phyloP scores from a whole-genome alignment of 2,113 vertebrate genomes.

The Probosciger aterrimus region DNA sequence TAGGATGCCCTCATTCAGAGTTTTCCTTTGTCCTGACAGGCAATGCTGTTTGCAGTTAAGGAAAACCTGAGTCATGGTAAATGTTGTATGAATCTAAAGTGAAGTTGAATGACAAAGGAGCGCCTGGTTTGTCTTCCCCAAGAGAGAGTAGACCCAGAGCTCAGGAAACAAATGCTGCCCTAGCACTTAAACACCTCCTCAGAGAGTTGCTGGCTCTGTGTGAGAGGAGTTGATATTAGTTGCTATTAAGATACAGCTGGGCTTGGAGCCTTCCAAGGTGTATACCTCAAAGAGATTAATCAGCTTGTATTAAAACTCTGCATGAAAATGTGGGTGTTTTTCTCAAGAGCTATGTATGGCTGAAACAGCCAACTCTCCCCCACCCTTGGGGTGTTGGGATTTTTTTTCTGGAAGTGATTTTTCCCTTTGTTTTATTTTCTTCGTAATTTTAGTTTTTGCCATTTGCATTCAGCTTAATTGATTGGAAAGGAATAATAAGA shows the following conservation, averaged over 20 bases:
- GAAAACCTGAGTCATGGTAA: neutral
- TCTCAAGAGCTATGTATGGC: neutral
- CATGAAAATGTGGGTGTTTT: slow-evolving; percentile 13
- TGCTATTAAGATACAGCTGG: slow-evolving; percentile 18
- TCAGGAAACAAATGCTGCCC: neutral
- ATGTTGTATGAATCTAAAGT: neutral
- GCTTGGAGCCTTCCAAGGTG: neutral
- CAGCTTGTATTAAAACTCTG: neutral
- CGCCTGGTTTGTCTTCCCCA: neutral
- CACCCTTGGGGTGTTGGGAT: neutral
- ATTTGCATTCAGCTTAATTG: slow-evolving; percentile 11
- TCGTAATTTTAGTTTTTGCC: neutral
- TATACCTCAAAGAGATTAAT: neutral
- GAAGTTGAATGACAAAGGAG: neutral
- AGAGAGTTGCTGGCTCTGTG: neutral
- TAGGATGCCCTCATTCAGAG: neutral
- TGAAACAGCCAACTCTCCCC: neutral
- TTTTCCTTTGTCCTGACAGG: neutral
- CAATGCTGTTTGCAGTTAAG: neutral
- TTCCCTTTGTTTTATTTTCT: neutral
- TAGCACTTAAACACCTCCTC: neutral
- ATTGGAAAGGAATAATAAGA: slow-evolving; percentile 20
- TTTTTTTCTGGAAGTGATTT: neutral
- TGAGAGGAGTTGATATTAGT: neutral
- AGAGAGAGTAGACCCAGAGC: neutral